Base-by-base conservation (phyloP, 2,113 vertebrate genomes). In the Phaetusa simplex region DNA sequence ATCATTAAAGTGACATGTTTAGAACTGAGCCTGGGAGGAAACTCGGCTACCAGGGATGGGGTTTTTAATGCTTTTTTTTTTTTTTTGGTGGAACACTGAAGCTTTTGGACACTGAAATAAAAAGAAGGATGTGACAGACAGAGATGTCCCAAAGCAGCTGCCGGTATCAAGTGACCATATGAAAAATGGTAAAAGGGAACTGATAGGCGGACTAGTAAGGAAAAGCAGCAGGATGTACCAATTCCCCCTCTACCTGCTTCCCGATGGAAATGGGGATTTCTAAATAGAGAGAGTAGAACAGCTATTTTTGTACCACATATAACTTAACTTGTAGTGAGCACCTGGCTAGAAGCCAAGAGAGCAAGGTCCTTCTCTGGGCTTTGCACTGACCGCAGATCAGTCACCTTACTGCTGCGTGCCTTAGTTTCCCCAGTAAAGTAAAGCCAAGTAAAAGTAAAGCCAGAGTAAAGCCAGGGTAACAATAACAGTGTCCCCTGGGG, bases 71-170 rank as follows among this genome's bases (percentile, higher is more conserved):
- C 58, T 2, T 2, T 40, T 12, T 58, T n/a, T 30, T 29, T 55
- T 36, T 66, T 59, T 47, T 53, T 53, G 4, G 36, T 89, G 45
- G 19, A 43, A 32, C 62, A 58, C 20, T 83, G 79, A 94, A 96
- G 91, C 90, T 95, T 93, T 88, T 90, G 71, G 64, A 50, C 30
- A 70, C 53, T 76, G 86, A 93, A 97, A 85, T 81, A 86, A 94
- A 96, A 96, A 84, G 86, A 91, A 90, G 74, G 91, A 93, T 96
- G 85, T 94, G 97, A 95, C 97, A 97, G 71, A 61, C 12, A 66
- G 65, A 96, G 96, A 98, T 86, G 65, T 55, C 79, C 49, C 32
- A 45, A 72, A 95, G 86, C 97, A 98, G 97, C 98, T 98, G 98
- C 88, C 90, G 47, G 80, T 84, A 78, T 95, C 87, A 43, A 94